Conservation (phyloP, 2,888 invertebrate genomes). For the Andrena flavipes region DNA sequence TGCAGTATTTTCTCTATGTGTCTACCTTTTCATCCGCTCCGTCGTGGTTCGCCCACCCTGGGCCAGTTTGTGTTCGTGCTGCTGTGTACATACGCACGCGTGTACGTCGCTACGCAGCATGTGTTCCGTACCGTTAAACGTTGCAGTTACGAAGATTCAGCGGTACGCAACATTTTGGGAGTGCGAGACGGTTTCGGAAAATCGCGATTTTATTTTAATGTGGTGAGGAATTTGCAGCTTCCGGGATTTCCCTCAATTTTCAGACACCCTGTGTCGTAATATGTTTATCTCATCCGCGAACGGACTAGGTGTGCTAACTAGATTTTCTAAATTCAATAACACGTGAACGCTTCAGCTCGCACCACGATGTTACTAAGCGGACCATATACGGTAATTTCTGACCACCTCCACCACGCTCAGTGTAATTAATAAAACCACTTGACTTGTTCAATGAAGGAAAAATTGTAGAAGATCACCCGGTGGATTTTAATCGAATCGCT, state of each 20-base stretch:
- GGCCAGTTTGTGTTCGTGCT: conserved; percentile 6
- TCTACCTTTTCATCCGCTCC: conserved; percentile 73
- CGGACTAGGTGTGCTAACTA: neutral
- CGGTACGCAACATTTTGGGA: neutral
- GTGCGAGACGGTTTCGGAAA: neutral
- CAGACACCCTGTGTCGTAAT: no score
- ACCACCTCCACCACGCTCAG: neutral
- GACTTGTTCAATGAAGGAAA: no score
- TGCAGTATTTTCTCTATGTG: conserved; percentile 67
- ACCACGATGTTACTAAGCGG: neutral
- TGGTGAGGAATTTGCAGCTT: no score
- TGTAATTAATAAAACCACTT: neutral
- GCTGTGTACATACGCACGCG: conserved; percentile 10
- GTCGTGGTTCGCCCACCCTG: conserved; percentile 41
- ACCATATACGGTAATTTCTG: neutral
- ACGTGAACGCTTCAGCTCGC: neutral
- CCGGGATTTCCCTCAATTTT: no score
- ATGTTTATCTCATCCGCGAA: neutral
- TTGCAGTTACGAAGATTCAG: conserved; percentile 5
- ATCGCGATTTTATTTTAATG: neutral
- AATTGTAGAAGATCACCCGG: no score
- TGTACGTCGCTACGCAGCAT: neutral
- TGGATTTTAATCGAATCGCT: no score
- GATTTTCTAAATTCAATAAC: neutral
- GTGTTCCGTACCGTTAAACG: conserved; percentile 22